Conservation (phyloP, 2,113 vertebrate species). For the Alectura lathami region DNA sequence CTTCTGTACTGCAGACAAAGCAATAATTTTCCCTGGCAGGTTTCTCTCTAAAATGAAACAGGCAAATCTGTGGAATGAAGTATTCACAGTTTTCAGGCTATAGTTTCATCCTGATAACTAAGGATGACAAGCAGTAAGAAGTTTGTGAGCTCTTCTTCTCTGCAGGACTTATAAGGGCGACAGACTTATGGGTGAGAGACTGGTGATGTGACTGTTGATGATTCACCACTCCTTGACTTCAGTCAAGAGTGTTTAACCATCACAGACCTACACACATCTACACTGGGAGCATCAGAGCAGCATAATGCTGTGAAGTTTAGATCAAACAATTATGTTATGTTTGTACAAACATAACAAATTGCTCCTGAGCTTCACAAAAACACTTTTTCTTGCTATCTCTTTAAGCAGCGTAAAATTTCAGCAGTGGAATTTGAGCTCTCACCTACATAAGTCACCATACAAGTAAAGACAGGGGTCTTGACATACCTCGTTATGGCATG, state of each 20-base stretch:
- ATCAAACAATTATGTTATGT: fast-evolving
- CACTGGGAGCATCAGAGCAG: not conserved
- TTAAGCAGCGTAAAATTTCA: not conserved
- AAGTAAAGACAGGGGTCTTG: not conserved
- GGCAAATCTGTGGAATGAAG: not conserved
- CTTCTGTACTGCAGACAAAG: not conserved
- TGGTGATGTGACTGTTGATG: not conserved
- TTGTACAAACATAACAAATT: not conserved
- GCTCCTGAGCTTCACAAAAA: not conserved
- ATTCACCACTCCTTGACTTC: not conserved
- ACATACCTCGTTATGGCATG: not conserved
- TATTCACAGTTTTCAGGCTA: not conserved
- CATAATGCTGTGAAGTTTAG: not conserved
- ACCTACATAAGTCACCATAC: not conserved
- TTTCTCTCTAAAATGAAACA: not conserved
- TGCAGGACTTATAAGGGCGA: not conserved
- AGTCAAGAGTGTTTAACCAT: not conserved
- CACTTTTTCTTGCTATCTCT: not conserved
- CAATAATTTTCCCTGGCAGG: not conserved
- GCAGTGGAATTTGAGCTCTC: not conserved
- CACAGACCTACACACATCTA: not conserved
- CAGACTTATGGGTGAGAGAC: not conserved
- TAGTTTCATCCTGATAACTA: not conserved
- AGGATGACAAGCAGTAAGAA: not conserved
- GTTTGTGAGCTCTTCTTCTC: not conserved